phyloP scores from a whole-genome alignment of 2,797 vertebrate genomes.

The Halcyon leucocephala region DNA sequence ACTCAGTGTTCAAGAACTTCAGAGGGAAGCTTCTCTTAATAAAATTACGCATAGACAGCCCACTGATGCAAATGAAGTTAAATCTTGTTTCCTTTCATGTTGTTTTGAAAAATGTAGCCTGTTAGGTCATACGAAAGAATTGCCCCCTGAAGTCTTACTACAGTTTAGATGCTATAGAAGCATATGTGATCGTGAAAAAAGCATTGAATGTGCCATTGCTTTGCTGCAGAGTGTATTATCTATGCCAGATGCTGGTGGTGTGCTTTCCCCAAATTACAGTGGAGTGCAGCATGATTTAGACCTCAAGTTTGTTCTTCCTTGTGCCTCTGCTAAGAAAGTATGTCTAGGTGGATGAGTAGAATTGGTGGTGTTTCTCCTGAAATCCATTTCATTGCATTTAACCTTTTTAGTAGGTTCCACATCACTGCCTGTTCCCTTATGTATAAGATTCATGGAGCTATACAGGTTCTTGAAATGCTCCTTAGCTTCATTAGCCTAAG shows the following conservation, averaged over 20 bases:
- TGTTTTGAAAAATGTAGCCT: neutral
- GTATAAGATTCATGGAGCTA: neutral
- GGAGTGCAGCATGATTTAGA: rapidly evolving
- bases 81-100: neutral
- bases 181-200: neutral
- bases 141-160: neutral
- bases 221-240: neutral
- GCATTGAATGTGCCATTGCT: neutral
- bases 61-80: neutral
- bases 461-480: neutral
- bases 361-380: rapidly evolving
- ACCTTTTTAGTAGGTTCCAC: neutral
- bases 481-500: neutral
- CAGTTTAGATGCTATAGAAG: neutral
- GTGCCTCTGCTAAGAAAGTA: neutral
- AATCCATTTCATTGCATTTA: neutral
- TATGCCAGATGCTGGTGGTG: rapidly evolving
- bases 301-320: neutral
- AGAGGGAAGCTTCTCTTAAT: neutral
- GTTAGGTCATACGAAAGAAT: rapidly evolving
- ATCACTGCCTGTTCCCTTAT: neutral
- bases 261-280: neutral
- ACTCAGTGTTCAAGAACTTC: neutral
- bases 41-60: neutral
- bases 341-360: neutral